Evolutionary conservation across 1,140 invertebrate genomes (phyloP), one percentile per base, ranked within the genome.

Genomic region (Stratiolaelaps scimitus): DNA sequence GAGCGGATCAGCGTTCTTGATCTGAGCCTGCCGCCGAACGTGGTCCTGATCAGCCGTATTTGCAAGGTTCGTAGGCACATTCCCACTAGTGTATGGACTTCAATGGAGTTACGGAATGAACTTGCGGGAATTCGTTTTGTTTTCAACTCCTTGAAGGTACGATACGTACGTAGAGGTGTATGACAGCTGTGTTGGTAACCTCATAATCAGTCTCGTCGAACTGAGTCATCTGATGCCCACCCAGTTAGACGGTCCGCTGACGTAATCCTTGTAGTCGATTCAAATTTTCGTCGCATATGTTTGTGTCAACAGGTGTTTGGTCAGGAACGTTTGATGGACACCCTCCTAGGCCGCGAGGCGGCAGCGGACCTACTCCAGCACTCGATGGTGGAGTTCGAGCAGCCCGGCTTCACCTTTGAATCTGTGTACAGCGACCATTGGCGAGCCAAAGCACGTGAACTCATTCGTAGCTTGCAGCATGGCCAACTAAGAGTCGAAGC

Each of bases 261-360:
- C n/a, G n/a, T n/a, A n/a, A n/a, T n/a, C n/a, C n/a, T n/a, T n/a
- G n/a, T n/a, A n/a, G n/a, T n/a, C n/a, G n/a, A n/a, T n/a, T n/a
- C n/a, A n/a, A n/a, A n/a, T n/a, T n/a, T n/a, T n/a, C n/a, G n/a
- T n/a, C n/a, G n/a, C n/a, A n/a, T 29, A 60, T 60, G 4, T n/a
- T 60, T 15, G 23, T 60, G 20, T 60, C 4, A 40, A 40, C 23
- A 60, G 53, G 53, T 60, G 23, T 60, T 60, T 34, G 26, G 53
- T 60, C 53, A 60, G 10, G 26, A 26, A 34, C 1, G 26, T 26
- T 10, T 60, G 23, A 60, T 60, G n/a, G 20, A 26, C 13, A 26
- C 23, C 1, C 15, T 60, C 2, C 23, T 60, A n/a, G 53, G 34
- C n/a, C 53, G 53, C 1, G 53, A 60, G 10, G 34, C 53, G 26